These are phyloP conservation scores for Aphrophora alni DNA, from an alignment of 2,888 invertebrate species.

Conservation along the genomic window DNA sequence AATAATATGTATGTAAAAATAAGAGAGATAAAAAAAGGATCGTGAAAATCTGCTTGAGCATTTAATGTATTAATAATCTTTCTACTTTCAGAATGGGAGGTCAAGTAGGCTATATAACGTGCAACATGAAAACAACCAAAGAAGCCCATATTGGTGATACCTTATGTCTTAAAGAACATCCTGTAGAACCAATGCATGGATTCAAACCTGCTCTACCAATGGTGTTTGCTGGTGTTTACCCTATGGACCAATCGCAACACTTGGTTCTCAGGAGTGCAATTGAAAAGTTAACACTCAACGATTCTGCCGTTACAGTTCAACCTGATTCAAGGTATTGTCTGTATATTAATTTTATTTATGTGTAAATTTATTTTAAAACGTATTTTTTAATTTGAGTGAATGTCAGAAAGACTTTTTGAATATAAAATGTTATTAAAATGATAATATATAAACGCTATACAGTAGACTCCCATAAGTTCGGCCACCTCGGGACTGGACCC, in stretches of 20 bases:
- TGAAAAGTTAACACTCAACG: conserved; percentile 91
- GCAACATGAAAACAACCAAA: conserved; percentile 76
- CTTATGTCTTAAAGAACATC: conserved; percentile 61
- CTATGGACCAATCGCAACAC: conserved; percentile 88
- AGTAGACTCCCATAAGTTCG: too few relatives aligned
- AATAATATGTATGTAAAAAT: too few relatives aligned
- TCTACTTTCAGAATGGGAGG: conserved; percentile 86
- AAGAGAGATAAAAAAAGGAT: too few relatives aligned
- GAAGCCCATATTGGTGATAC: conserved; percentile 84
- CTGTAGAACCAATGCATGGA: conserved; percentile 66
- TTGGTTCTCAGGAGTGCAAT: conserved; percentile 77
- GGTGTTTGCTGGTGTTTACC: conserved; percentile 90
- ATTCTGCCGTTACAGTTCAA: conserved; percentile 85
- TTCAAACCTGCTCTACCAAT: conserved; percentile 77
- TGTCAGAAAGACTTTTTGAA: neutral
- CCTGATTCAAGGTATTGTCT: conserved; percentile 79
- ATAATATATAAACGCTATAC: too few relatives aligned
- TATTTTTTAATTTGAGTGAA: neutral
- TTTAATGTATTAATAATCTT: too few relatives aligned
- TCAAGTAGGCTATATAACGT: conserved; percentile 90
- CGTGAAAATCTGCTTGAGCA: too few relatives aligned
- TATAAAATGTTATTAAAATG: neutral
- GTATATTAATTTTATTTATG: neutral
- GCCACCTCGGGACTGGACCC: too few relatives aligned
- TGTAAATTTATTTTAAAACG: neutral